Evolutionary conservation across 2,113 vertebrate species (phyloP).

Genomic region (Heterotilapia buettikoferi): DNA sequence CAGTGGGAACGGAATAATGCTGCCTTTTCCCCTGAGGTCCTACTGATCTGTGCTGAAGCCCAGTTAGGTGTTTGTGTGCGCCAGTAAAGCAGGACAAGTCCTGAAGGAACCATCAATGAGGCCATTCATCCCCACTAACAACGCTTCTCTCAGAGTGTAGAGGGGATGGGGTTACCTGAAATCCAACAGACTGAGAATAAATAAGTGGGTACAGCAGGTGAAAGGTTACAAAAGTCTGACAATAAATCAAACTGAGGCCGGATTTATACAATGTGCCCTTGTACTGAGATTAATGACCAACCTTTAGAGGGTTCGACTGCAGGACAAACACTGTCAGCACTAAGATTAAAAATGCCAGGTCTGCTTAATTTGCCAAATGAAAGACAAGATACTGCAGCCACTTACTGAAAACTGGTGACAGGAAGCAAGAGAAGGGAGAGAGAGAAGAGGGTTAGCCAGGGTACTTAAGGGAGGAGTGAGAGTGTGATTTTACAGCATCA

Average conservation of each 20-base stretch:
- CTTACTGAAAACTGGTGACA: background rate
- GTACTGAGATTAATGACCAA: background rate
- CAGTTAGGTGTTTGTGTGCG: background rate
- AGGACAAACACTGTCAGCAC: background rate
- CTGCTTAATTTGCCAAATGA: background rate
- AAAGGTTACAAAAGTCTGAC: background rate
- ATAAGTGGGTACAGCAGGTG: background rate
- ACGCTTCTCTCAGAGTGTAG: background rate
- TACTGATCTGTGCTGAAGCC: background rate
- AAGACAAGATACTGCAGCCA: background rate
- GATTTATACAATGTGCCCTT: background rate
- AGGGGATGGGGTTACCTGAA: background rate
- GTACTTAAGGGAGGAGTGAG: background rate
- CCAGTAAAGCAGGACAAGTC: constrained; percentile 24
- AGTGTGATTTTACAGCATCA: background rate
- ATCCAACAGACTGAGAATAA: background rate
- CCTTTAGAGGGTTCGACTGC: background rate
- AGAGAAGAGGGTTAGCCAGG: background rate
- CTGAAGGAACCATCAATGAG: constrained; percentile 39
- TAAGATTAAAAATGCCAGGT: background rate
- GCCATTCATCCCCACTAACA: constrained; percentile 43
- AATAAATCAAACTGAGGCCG: background rate
- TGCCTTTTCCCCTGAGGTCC: background rate
- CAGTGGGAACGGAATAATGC: background rate
- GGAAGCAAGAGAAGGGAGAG: background rate